Evolutionary conservation across 2,113 vertebrate genomes (phyloP).

Genomic region (Hypomesus transpacificus): DNA sequence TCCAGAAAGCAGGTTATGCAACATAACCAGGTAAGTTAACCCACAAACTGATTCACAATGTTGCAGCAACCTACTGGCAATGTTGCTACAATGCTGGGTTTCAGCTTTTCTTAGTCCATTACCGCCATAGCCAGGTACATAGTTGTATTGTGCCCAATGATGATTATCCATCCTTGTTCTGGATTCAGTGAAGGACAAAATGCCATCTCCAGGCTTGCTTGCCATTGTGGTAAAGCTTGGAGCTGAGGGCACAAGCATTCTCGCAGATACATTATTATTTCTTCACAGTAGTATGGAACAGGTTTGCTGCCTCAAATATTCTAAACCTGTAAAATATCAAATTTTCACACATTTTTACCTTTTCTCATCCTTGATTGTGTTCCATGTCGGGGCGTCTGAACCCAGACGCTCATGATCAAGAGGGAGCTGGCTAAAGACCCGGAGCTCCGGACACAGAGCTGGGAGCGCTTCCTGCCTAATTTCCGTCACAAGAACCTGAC

Average conservation of each 20-base stretch:
- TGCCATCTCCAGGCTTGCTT: slow-evolving; percentile 43
- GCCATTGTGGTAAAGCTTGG: slow-evolving; percentile 48
- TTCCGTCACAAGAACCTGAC: slow-evolving; percentile 90
- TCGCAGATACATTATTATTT: too few relatives aligned
- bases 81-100: too few relatives aligned
- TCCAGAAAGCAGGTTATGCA: too few relatives aligned
- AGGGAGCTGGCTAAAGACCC: slow-evolving; percentile 89
- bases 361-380: neutral
- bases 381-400: too few relatives aligned
- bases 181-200: slow-evolving; percentile 51
- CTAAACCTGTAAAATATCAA: too few relatives aligned
- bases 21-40: too few relatives aligned
- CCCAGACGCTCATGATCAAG: slow-evolving; percentile 97
- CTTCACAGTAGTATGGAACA: too few relatives aligned
- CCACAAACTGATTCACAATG: too few relatives aligned
- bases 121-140: too few relatives aligned
- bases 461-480: slow-evolving; percentile 94
- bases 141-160: slow-evolving; percentile 47
- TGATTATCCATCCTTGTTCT: slow-evolving; percentile 69
- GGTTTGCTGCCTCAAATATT: too few relatives aligned
- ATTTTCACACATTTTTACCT: neutral
- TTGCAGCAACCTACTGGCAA: too few relatives aligned
- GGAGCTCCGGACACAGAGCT: slow-evolving; percentile 83
- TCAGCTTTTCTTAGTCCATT: too few relatives aligned
- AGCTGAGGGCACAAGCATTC: slow-evolving; percentile 56